phyloP scores from a whole-genome alignment of 2,113 vertebrate species.

The Ranitomeya variabilis region DNA sequence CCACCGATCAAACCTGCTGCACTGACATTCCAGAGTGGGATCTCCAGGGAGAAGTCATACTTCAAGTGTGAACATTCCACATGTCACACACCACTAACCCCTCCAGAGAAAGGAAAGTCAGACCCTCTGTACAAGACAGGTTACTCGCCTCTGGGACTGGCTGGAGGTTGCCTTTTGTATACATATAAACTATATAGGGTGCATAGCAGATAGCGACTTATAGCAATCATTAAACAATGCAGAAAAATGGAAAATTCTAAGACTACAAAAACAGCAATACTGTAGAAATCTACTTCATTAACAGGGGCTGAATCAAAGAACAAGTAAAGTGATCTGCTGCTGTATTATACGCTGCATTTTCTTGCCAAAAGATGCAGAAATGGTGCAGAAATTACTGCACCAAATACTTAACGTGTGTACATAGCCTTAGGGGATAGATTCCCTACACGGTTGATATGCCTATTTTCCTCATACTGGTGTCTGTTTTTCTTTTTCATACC shows the following conservation, averaged over 20 bases:
- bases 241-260: background rate
- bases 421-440: background rate
- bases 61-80: conserved; percentile 47
- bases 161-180: background rate
- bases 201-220: background rate
- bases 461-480: background rate
- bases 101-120: conserved; percentile 1
- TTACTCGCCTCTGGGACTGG: background rate
- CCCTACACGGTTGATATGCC: background rate
- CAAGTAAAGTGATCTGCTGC: background rate
- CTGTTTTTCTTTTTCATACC: background rate
- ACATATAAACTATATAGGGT: background rate
- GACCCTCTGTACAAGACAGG: background rate
- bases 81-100: conserved; percentile 38
- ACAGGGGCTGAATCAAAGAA: background rate
- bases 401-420: too few species aligned
- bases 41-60: conserved; percentile 31
- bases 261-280: background rate
- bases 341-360: background rate
- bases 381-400: too few species aligned
- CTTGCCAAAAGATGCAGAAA: background rate
- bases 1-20: conserved; percentile 43
- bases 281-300: background rate
- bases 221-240: background rate
- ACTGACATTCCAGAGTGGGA: conserved; percentile 23